Conservation (phyloP, 2,797 vertebrate genomes). For the Heterohyrax brucei region DNA sequence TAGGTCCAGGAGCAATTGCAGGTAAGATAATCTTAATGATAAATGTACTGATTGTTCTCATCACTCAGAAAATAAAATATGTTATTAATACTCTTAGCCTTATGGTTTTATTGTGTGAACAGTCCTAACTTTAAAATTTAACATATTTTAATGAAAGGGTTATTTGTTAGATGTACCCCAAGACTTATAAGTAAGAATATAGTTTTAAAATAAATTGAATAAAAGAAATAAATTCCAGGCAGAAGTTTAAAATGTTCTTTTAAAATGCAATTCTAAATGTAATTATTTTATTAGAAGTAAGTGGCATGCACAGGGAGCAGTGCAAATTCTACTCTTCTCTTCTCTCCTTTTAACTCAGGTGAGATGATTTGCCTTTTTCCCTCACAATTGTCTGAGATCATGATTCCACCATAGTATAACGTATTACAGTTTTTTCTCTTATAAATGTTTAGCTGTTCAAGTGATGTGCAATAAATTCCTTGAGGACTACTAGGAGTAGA, state of each 20-base stretch:
- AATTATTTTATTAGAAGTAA: conserved; percentile 50
- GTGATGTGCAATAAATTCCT: conserved; percentile 65
- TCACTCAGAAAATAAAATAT: conserved; percentile 63
- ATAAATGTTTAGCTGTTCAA: conserved; percentile 73
- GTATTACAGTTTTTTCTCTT: conserved; percentile 64
- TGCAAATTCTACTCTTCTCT: conserved; percentile 21
- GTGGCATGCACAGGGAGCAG: neutral
- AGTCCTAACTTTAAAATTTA: conserved; percentile 55
- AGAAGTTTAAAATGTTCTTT: conserved; percentile 56
- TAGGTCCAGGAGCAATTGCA: conserved; percentile 87
- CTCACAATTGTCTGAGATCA: conserved; percentile 56
- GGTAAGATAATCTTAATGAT: conserved; percentile 87
- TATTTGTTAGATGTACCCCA: conserved; percentile 46
- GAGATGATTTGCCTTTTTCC: conserved; percentile 34
- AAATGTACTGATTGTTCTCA: neutral
- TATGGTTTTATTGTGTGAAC: conserved; percentile 47
- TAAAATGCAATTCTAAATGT: conserved; percentile 32
- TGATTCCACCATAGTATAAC: neutral
- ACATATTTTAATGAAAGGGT: conserved; percentile 24
- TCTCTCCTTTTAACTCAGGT: conserved; percentile 45
- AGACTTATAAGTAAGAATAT: conserved; percentile 52
- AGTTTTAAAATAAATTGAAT: conserved; percentile 61
- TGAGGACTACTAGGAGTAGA: conserved; percentile 45
- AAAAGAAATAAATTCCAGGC: conserved; percentile 57
- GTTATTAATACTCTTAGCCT: conserved; percentile 43